A percentile compares a stretch with the other conserved stretches of the same genome.
Evolutionary conservation across 2,888 invertebrate genomes (phyloP).

Genomic region (Cantharis rustica): DNA sequence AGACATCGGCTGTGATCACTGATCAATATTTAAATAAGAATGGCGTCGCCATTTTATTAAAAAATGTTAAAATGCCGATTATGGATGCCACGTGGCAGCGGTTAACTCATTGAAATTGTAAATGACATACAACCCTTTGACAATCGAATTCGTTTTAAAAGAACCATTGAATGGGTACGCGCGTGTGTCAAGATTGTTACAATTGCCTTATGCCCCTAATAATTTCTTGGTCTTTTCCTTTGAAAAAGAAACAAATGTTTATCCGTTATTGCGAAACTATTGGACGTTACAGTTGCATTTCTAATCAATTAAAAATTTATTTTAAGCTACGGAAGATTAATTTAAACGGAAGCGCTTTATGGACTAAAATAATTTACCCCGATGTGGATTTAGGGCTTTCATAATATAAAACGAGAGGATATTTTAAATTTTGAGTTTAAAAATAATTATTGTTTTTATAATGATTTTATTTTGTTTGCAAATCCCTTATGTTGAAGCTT

Average conservation of each 20-base stretch:
- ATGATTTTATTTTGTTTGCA: not conserved
- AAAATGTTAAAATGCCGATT: slow-evolving; percentile 46
- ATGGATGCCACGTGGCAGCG: slow-evolving; percentile 51
- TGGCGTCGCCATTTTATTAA: slow-evolving; percentile 43
- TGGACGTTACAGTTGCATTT: not conserved
- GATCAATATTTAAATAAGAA: not conserved
- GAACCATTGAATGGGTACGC: slow-evolving; percentile 41
- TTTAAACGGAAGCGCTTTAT: not conserved
- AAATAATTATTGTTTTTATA: not conserved
- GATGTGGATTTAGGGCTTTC: not conserved
- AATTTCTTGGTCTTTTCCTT: slow-evolving; percentile 14
- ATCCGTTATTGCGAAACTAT: not conserved
- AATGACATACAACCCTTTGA: slow-evolving; percentile 50
- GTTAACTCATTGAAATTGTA: slow-evolving; percentile 50
- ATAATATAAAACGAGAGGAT: not conserved
- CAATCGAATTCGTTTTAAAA: slow-evolving; percentile 45
- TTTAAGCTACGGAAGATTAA: not conserved
- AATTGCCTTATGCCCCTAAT: slow-evolving; percentile 22
- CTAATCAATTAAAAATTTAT: not conserved
- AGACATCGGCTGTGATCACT: not conserved
- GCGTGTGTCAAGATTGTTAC: slow-evolving; percentile 37
- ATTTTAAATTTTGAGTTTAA: not conserved
- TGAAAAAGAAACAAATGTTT: slow-evolving; percentile 1
- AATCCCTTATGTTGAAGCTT: not conserved
- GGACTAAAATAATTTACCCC: not conserved